A percentile compares a stretch with the other conserved stretches of the same genome.
Conservation (phyloP, 2,888 invertebrate genomes). For the Clanis bilineata region DNA sequence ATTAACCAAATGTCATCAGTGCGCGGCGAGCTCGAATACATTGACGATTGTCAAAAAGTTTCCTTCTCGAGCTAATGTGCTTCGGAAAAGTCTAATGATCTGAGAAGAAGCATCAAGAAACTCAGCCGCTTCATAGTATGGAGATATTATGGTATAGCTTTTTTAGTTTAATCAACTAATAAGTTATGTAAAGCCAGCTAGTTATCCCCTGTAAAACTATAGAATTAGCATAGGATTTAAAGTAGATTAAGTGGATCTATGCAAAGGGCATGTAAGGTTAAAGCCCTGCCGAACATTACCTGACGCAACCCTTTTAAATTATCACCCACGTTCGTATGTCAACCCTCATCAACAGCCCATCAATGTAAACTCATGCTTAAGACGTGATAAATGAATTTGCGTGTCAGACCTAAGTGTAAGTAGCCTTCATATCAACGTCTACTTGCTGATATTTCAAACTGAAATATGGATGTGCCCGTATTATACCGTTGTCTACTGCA, state of each 20-base stretch:
- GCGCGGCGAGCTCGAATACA: too few species aligned
- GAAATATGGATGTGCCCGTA: not conserved
- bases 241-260: not conserved
- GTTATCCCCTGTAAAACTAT: not conserved
- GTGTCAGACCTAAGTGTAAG: not conserved
- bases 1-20: too few species aligned
- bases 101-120: too few species aligned
- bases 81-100: too few species aligned
- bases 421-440: conserved; percentile 1
- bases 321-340: not conserved
- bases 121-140: too few species aligned
- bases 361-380: not conserved
- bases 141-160: too few species aligned
- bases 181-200: not conserved
- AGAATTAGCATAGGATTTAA: not conserved
- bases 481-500: not conserved
- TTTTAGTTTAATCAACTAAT: too few species aligned
- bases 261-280: not conserved
- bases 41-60: too few species aligned
- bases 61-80: too few species aligned
- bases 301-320: conserved; percentile 10
- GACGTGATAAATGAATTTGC: conserved; percentile 10
- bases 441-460: not conserved
- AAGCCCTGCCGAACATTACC: conserved; percentile 3
- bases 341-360: conserved; percentile 7